Percentiles rank a stretch among this genome's conserved stretches.
Conservation (phyloP, 2,797 vertebrate species). For the Malacoraja senta region DNA sequence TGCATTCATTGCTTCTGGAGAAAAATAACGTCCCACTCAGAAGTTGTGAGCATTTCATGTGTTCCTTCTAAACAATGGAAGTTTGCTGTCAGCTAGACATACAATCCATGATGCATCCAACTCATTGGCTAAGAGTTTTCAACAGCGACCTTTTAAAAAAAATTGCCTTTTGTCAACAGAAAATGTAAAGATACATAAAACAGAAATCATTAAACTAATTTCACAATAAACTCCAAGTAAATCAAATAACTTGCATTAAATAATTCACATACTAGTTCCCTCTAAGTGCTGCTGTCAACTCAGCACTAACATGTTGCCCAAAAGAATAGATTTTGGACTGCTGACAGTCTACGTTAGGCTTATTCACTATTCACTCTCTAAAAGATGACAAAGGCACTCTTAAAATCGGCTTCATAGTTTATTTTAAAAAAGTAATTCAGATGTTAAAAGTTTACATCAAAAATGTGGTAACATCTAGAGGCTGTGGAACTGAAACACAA, state of each 20-base stretch:
- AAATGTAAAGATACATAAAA: not conserved
- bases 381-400: slow-evolving; percentile 73
- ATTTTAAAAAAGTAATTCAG: slow-evolving; percentile 50
- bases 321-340: not conserved
- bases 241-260: not conserved
- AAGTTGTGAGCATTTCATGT: too few relatives aligned
- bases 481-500: slow-evolving; percentile 22
- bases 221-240: not conserved
- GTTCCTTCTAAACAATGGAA: too few relatives aligned
- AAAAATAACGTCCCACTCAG: too few relatives aligned
- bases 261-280: not conserved
- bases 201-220: not conserved
- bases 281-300: not conserved
- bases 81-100: too few relatives aligned
- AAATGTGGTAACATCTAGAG: slow-evolving; percentile 34
- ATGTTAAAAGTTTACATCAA: slow-evolving; percentile 35
- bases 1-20: too few relatives aligned
- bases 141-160: not conserved
- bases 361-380: slow-evolving; percentile 51
- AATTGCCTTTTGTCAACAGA: not conserved
- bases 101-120: too few relatives aligned
- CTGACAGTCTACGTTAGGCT: not conserved
- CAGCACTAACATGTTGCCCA: not conserved
- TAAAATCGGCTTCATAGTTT: slow-evolving; percentile 67
- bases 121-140: too few relatives aligned